A percentile compares a stretch with the other conserved stretches of the same genome.
Evolutionary conservation across 1,140 invertebrate genomes (phyloP).

Genomic region (Eriocheir sinensis): DNA sequence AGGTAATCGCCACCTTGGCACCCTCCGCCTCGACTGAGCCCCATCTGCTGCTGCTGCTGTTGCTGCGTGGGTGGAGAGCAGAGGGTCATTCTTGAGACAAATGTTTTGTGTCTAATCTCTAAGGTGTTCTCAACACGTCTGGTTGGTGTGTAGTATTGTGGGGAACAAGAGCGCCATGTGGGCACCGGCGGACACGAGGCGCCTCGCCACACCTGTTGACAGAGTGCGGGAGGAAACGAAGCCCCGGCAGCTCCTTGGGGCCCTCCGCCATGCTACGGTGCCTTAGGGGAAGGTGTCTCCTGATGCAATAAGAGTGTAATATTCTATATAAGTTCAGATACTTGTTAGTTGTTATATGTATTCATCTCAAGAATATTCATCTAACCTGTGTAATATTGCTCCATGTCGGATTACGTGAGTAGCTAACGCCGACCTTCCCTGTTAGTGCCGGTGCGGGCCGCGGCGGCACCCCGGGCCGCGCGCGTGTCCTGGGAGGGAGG

Average conservation of each 20-base stretch:
- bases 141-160: conserved; percentile 32
- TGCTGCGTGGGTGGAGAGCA: not conserved
- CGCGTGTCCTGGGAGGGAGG: not conserved
- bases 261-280: not conserved
- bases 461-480: conserved; percentile 30
- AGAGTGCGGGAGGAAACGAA: not conserved
- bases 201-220: not conserved
- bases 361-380: conserved; percentile 72
- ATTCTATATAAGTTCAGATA: conserved; percentile 54
- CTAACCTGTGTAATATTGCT: conserved; percentile 66
- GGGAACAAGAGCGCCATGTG: conserved; percentile 64
- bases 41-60: too few species aligned
- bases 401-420: conserved; percentile 35
- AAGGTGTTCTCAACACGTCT: conserved; percentile 44
- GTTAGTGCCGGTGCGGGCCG: not conserved
- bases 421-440: conserved; percentile 32
- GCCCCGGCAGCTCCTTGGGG: not conserved
- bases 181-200: conserved; percentile 41
- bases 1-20: not conserved
- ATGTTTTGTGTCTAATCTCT: not conserved
- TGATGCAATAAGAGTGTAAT: conserved; percentile 47
- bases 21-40: not conserved
- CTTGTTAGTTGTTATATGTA: conserved; percentile 73
- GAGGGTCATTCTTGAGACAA: not conserved
- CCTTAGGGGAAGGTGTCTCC: conserved; percentile 28